Base-by-base conservation (phyloP, 2,888 invertebrate species). In the Aquatica leii region DNA sequence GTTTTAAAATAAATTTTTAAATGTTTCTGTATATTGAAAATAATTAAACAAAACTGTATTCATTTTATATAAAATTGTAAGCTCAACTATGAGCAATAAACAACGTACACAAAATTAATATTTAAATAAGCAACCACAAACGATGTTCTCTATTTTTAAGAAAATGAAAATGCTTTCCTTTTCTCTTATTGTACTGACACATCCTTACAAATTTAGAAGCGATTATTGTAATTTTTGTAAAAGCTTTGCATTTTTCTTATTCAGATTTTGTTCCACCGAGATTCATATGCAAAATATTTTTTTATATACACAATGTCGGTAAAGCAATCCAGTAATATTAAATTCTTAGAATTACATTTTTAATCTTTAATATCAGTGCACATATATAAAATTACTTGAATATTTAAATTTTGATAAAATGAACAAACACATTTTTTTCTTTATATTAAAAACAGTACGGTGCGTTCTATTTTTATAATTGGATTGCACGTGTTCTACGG, bases 181-280 rank as follows among this genome's bases (percentile, higher is more conserved):
- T 57, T 35, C 21, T 34, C 34, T 37, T 57, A 48, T 52, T 49
- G 34, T 46, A 48, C 14, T 43, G 49, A 61, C 15, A 34, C 59
- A 48, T 55, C 57, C 57, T 56, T 57, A 35, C 43, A 62, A 62
- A 62, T 62, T 62, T 57, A 56, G 56, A 62, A 57, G 56, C 35
- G 62, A 57, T 62, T 62, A 52, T 62, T 52, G 46, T 62, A 51
- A 52, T 52, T 46, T 62, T 57, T 52, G 43, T 62, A 51, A 62
- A 62, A 62, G 21, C 50, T 41, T 20, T 51, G 14, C 40, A 31
- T 57, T 40, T 53, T 56, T 50, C 49, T 40, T 56, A 56, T 62
- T 56, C 50, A 62, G 51, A 62, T 56, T 40, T 31, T 49, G 50
- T 24, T 46, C 48, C 35, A 24, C 35, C 46, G 31, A 31, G 59